These are phyloP conservation scores for Mechanitis mazaeus DNA, from an alignment of 2,888 invertebrate species.

Conservation along the genomic window DNA sequence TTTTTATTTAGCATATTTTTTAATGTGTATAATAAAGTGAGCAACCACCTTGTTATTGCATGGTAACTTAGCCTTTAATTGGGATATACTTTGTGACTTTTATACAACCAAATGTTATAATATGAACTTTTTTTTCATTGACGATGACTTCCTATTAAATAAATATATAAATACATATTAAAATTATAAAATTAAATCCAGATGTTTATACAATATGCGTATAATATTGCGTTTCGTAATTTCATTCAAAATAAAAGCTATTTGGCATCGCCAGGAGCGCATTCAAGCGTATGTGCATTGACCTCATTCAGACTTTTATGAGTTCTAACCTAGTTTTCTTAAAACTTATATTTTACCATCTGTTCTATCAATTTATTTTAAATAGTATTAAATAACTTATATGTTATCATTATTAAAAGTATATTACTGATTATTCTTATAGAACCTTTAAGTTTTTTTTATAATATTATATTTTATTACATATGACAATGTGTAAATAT, in stretches of 20 bases:
- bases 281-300: slow-evolving; percentile 14
- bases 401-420: not conserved
- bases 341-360: slow-evolving; percentile 1
- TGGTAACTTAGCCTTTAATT: too few relatives aligned
- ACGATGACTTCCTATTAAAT: too few relatives aligned
- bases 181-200: not conserved
- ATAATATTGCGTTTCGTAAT: slow-evolving; percentile 3
- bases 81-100: too few relatives aligned
- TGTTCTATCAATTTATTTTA: not conserved
- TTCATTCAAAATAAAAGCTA: slow-evolving; percentile 12
- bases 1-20: too few relatives aligned
- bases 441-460: not conserved
- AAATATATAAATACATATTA: too few relatives aligned
- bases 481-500: too few relatives aligned
- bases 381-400: not conserved
- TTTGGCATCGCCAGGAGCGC: slow-evolving; percentile 13
- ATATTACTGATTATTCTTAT: not conserved
- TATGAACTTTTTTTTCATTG: too few relatives aligned
- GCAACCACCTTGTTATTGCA: too few relatives aligned
- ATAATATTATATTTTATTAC: too few relatives aligned
- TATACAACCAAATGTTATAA: too few relatives aligned
- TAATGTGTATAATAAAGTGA: too few relatives aligned
- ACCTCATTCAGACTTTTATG: slow-evolving; percentile 14
- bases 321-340: slow-evolving; percentile 13
- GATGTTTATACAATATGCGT: slow-evolving; percentile 1